These are phyloP conservation scores for Xanthia icteritia DNA, from an alignment of 2,888 invertebrate species.

Conservation along the genomic window DNA sequence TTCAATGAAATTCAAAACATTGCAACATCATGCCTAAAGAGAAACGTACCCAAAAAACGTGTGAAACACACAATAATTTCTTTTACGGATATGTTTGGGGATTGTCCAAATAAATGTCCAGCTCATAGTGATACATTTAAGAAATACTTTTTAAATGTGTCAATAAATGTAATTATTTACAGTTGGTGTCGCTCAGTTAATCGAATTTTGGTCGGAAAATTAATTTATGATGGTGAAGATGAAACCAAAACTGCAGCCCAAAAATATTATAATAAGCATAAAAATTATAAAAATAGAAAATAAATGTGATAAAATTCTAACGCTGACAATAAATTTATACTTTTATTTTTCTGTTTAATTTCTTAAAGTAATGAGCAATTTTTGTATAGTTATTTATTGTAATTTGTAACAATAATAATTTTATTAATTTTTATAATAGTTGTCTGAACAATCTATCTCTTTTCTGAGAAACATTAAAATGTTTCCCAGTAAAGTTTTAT, in stretches of 20 bases:
- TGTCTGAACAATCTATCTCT: too few species aligned
- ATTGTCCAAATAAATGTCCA: constrained; percentile 12
- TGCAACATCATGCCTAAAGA: not conserved
- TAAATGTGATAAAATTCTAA: too few species aligned
- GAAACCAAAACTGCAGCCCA: constrained; percentile 5
- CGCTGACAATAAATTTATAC: too few species aligned
- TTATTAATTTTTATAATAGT: too few species aligned
- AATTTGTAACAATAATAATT: too few species aligned
- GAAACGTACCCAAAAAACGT: constrained; percentile 2
- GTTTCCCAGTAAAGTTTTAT: too few species aligned
- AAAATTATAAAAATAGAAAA: too few species aligned
- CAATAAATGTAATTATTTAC: not conserved
- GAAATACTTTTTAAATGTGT: not conserved
- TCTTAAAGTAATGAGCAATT: too few species aligned
- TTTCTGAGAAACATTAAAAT: too few species aligned
- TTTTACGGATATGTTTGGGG: not conserved
- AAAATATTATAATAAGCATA: not conserved
- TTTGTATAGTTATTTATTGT: too few species aligned
- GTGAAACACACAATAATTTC: not conserved
- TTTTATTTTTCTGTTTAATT: too few species aligned
- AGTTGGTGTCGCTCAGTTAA: constrained; percentile 9
- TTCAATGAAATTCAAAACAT: constrained; percentile 18
- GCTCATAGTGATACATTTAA: constrained; percentile 1
- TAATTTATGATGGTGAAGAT: constrained; percentile 7
- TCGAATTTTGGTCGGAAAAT: constrained; percentile 11